Evolutionary conservation across 2,888 invertebrate species (phyloP).

Genomic region (Limnephilus marmoratus): DNA sequence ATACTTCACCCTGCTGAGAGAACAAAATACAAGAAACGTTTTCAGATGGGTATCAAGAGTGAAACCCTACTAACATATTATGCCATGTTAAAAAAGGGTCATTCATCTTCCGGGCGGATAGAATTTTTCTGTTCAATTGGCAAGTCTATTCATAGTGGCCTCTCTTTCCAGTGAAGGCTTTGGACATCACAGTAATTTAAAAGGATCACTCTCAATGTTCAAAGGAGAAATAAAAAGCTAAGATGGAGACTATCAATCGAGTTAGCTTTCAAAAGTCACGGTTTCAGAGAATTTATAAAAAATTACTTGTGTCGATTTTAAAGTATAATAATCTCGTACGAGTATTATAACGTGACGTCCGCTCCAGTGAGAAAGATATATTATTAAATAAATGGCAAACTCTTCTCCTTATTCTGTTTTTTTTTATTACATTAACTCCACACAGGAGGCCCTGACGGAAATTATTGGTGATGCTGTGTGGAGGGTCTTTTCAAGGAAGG

Average conservation of each 20-base stretch:
- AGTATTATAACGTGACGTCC: too few species aligned
- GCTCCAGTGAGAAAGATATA: too few species aligned
- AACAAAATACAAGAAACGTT: background rate
- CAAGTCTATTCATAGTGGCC: slow-evolving; percentile 2
- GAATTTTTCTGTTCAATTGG: slow-evolving; percentile 15
- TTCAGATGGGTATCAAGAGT: background rate
- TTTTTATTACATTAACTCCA: too few species aligned
- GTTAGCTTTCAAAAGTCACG: background rate
- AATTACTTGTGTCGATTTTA: background rate
- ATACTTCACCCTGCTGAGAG: background rate
- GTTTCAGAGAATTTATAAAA: background rate
- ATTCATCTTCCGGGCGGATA: background rate
- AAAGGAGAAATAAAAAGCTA: slow-evolving; percentile 39
- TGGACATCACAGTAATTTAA: slow-evolving; percentile 19
- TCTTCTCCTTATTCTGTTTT: too few species aligned
- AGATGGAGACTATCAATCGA: slow-evolving; percentile 33
- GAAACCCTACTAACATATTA: background rate
- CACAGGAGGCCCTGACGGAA: too few species aligned
- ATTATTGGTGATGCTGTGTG: too few species aligned
- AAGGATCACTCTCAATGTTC: slow-evolving; percentile 35
- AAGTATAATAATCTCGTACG: too few species aligned
- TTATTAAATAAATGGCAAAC: too few species aligned
- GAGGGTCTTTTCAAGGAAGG: too few species aligned
- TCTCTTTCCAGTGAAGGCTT: background rate
- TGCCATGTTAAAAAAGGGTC: background rate